Evolutionary conservation across 2,113 vertebrate species (phyloP), one percentile per base, ranked within the genome.

Genomic region (Misgurnus mizolepis): DNA sequence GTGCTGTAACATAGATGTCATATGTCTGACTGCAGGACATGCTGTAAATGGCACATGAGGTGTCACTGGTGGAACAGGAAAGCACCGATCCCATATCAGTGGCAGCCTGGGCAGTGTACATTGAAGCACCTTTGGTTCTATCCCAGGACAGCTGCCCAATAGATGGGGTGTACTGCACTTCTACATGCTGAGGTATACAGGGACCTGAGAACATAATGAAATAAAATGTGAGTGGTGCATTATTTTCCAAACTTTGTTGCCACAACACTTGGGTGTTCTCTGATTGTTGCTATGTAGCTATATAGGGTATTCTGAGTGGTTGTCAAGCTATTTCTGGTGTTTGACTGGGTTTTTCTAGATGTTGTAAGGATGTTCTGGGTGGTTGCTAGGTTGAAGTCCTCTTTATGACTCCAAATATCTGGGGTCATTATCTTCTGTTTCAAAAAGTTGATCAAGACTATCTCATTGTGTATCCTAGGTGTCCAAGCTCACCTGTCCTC

Each of bases 1-100:
- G 76, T 8, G 93, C 91, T 0, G 89, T 87, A 62, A 94, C 81
- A 0, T 47, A 89, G 76, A 94, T 53, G 56, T 67, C 88, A 84
- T 94, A 95, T 2, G 41, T 70, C 67, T 91, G 88, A 78, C 93
- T 87, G 58, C 94, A 95, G 0, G 15, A 7, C 74, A 94, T 53
- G 41, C 72, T 76, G 27, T 88, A 62, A 22, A 94, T 6, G 18
- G 76, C 49, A 61, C 93, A 94, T 68, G 80, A 83, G 11, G 87
- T 91, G 76, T 91, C 89, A 0, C 0, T 87, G 61, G 90, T 89
- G n/a, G 2, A 49, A 73, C 93, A 94, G 34, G 85, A 82, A 34
- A 76, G 62, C 5, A 0, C 27, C 41, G 86, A 81, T 76, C 93
- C 94, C 69, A 90, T 43, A 0, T 75, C 75, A 0, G 91, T 92